Evolutionary conservation across 1,140 invertebrate genomes (phyloP), one percentile per base, ranked within the genome.

Genomic region (Olivierus martensii): DNA sequence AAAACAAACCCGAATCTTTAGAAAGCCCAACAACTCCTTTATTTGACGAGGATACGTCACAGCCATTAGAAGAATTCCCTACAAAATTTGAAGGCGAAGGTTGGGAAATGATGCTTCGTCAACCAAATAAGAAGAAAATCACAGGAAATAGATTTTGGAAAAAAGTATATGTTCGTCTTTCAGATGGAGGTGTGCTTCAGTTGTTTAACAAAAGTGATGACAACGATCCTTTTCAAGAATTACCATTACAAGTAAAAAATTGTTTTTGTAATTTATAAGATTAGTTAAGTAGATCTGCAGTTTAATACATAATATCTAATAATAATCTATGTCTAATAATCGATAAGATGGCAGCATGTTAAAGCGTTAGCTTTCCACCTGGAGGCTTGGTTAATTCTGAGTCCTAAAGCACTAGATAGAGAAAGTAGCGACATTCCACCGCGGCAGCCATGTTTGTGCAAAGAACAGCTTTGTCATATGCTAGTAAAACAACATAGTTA

Each of bases 41-140:
- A 6, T 97, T 89, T 68, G 93, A 97, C 66, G 92, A 95, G 54
- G 91, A 95, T 66, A 79, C 87, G 19, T 87, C 89, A 2, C 82
- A 88, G 67, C 92, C 92, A 1, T 72, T 99, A 15, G 88, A 92
- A 70, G 83, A 87, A 18, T 99, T 94, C 68, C 75, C 89, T 46
- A 77, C 82, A 1, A 77, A 77, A 41, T 90, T 84, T 62, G 70
- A 71, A 0, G 87, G 80, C 0, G 80, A 87, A n/a, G 88, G 88
- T 18, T 99, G 93, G 92, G 91, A 97, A 66, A 87, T 99, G 81
- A 86, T 95, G 55, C 72, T 99, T 28, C 74, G 93, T 14, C 88
- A 95, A 64, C 93, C 93, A 5, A 91, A 89, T 61, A 98, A 98
- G 68, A 99, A 99, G 76, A 97, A 95, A 69, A 88, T 99, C 51